Evolutionary conservation across 2,113 vertebrate species (phyloP), one percentile per base, ranked within the genome.

Genomic region (Nothoprocta perdicaria): DNA sequence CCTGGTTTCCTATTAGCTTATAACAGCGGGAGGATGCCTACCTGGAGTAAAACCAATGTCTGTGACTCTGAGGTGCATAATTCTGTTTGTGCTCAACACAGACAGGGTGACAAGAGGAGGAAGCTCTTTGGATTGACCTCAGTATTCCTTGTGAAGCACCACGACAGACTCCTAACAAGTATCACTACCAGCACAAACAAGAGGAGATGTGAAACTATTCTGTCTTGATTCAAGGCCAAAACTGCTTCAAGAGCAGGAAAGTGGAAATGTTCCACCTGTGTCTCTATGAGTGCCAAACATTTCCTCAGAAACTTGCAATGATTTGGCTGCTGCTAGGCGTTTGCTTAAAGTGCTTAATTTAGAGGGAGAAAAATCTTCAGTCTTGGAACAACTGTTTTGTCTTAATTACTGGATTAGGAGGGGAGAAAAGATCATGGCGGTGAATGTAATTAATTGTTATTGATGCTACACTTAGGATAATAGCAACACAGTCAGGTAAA

Each of bases 221-320:
- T 53, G 9, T 62, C 48, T 62, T 80, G 26, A 58, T 60, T 24
- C 27, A 67, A 48, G 29, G 33, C 73, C 73, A 86, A 69, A 53
- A 21, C 5, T 84, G 3, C 18, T 75, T 63, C 69, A 66, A 75
- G 53, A 84, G 63, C 40, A 50, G 52, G 9, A 82, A 67, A 22
- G 43, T 76, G 35, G 29, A 87, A 55, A 62, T 26, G 23, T 87
- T 90, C 67, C 73, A 74, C 45, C 63, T 23, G 2, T 45, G 43
- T 31, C 14, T 90, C 35, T 0, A 1, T 24, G 27, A 31, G 45
- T 2, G 3, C 63, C 55, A 66, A 73, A 68, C 14, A 29, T 75
- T 78, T 66, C 21, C 61, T 83, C 0, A 0, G 61, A 45, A 29
- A 55, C 18, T 41, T 2, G 5, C 1, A 0, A 14, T 50, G 52